Percentiles rank a stretch among this genome's conserved stretches.
These are phyloP conservation scores for Myripristis jacobus DNA, from an alignment of 2,797 vertebrate species.

Conservation along the genomic window DNA sequence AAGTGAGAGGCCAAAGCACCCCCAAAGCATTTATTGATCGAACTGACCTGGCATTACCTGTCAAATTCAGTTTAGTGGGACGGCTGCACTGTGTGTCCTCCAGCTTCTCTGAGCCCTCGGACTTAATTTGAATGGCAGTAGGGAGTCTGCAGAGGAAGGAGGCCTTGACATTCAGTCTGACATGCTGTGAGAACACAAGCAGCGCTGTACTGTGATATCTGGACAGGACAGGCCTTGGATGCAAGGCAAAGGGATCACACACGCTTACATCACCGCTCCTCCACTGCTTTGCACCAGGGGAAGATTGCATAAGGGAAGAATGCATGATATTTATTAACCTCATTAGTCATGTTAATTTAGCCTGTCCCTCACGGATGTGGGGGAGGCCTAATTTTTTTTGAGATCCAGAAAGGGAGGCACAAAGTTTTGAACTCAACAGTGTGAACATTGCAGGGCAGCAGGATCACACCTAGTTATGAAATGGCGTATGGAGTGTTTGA, in stretches of 20 bases:
- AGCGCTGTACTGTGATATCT: conserved; percentile 50
- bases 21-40: conserved; percentile 50
- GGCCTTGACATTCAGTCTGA: conserved; percentile 71
- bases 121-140: conserved; percentile 64
- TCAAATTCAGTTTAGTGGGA: conserved; percentile 71
- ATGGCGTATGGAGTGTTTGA: conserved; percentile 9
- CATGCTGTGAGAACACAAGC: conserved; percentile 62
- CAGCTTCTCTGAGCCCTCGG: conserved; percentile 31
- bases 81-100: conserved; percentile 65
- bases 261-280: conserved; percentile 57
- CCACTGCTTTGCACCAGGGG: conserved; percentile 30
- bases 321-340: conserved; percentile 58
- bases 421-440: conserved; percentile 1
- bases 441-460: not conserved
- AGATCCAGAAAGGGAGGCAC: conserved; percentile 38
- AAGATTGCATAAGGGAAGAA: conserved; percentile 65
- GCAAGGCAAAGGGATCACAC: conserved; percentile 32
- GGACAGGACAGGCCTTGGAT: conserved; percentile 44
- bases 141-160: conserved; percentile 57
- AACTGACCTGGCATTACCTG: conserved; percentile 62
- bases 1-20: conserved; percentile 51
- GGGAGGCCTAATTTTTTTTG: conserved; percentile 19
- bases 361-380: conserved; percentile 42
- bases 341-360: conserved; percentile 53
- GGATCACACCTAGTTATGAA: not conserved